These are phyloP conservation scores for Trachops cirrhosus DNA, from an alignment of 2,797 vertebrate genomes.

Conservation along the genomic window DNA sequence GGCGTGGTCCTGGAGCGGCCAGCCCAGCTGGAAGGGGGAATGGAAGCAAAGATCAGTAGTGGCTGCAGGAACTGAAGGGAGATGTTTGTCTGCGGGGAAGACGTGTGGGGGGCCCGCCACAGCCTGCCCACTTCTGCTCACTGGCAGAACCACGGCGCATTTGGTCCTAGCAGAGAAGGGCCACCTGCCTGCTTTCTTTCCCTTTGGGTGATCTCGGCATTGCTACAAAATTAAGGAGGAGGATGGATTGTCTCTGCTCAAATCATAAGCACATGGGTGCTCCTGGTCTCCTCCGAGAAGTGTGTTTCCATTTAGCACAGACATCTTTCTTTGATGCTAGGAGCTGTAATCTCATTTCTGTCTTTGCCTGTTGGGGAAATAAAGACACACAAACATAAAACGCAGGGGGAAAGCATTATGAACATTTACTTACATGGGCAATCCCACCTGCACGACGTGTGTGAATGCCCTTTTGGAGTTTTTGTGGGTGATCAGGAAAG, in stretches of 20 bases:
- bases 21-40: not conserved
- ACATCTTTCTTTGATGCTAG: not conserved
- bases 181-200: conserved; percentile 12
- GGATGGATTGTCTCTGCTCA: too few species aligned
- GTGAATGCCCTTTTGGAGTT: conserved; percentile 2
- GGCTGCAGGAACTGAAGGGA: not conserved
- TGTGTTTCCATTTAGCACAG: conserved; percentile 35
- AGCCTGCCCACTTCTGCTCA: not conserved
- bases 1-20: not conserved
- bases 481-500: conserved; percentile 30
- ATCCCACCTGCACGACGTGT: conserved; percentile 15
- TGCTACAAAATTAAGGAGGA: conserved; percentile 17
- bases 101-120: not conserved
- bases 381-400: not conserved
- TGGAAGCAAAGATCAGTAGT: not conserved
- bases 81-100: too few species aligned
- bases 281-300: not conserved
- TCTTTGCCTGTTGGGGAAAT: not conserved
- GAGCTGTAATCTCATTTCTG: not conserved
- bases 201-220: not conserved
- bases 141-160: not conserved
- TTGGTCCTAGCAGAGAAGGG: not conserved
- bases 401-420: conserved; percentile 13
- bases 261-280: not conserved
- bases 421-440: conserved; percentile 41